phyloP scores from a whole-genome alignment of 64 coral and sea anemone genomes.

The Platygyra sinensis region DNA sequence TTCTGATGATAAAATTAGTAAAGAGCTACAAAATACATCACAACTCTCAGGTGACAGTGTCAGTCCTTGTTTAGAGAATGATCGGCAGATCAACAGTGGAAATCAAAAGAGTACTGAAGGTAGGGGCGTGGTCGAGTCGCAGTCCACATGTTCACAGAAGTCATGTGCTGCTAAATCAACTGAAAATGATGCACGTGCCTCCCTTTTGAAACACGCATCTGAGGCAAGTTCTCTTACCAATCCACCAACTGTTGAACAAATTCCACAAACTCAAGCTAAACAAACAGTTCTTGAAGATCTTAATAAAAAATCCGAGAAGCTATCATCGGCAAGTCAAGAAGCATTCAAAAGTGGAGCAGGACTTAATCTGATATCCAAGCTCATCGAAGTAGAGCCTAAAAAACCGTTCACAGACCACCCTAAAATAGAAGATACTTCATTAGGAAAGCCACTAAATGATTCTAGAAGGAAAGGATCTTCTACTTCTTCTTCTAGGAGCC shows the following conservation, averaged over 20 bases:
- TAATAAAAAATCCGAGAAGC: neutral
- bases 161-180: neutral
- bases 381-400: neutral
- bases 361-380: neutral
- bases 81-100: neutral
- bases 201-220: neutral
- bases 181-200: neutral
- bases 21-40: neutral
- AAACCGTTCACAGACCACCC: neutral
- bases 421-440: neutral
- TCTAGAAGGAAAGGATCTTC: constrained; percentile 16
- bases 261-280: neutral
- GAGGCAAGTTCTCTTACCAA: neutral
- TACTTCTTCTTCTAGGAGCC: no score
- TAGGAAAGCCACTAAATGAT: neutral
- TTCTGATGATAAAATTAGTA: neutral
- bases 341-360: neutral
- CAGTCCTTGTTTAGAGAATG: neutral
- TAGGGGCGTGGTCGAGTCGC: neutral
- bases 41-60: neutral
- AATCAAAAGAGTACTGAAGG: neutral
- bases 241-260: neutral
- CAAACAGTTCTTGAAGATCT: neutral
- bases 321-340: neutral
- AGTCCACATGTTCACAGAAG: neutral